Conservation (phyloP, 2,113 vertebrate genomes). For the Nibea coibor region DNA sequence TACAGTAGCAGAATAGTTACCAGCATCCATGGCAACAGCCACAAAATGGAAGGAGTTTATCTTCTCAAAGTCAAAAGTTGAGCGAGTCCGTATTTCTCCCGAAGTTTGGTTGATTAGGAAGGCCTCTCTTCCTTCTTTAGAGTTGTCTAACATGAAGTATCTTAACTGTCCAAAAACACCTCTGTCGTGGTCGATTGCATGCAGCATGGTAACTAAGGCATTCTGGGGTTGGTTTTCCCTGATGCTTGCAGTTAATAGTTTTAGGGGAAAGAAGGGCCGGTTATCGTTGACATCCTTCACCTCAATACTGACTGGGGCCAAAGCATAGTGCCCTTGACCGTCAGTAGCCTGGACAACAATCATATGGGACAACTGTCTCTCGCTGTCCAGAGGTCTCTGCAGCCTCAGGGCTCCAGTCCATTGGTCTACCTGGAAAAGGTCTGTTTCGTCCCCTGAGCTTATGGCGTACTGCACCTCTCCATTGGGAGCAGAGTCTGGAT, state of each 20-base stretch:
- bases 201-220: conserved; percentile 91
- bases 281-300: conserved; percentile 97
- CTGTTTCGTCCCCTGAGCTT: conserved; percentile 89
- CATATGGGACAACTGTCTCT: conserved; percentile 82
- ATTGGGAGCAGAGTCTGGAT: conserved; percentile 89
- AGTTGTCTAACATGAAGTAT: conserved; percentile 84
- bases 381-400: conserved; percentile 84
- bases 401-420: conserved; percentile 89
- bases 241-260: conserved; percentile 88
- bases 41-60: conserved; percentile 88
- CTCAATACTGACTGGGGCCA: conserved; percentile 89
- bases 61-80: conserved; percentile 92
- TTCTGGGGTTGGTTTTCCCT: conserved; percentile 93
- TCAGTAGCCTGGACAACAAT: conserved; percentile 93
- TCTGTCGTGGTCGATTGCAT: conserved; percentile 88
- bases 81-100: conserved; percentile 87
- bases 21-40: conserved; percentile 88
- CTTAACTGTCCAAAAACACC: conserved; percentile 90
- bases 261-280: conserved; percentile 91
- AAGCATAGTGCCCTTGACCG: conserved; percentile 83
- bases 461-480: conserved; percentile 89
- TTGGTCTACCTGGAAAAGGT: conserved; percentile 90
- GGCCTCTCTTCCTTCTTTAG: conserved; percentile 76
- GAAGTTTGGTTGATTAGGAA: conserved; percentile 91
- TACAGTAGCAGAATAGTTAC: conserved; percentile 93